phyloP scores from a whole-genome alignment of 2,113 vertebrate genomes.

The Falcunculus frontatus region DNA sequence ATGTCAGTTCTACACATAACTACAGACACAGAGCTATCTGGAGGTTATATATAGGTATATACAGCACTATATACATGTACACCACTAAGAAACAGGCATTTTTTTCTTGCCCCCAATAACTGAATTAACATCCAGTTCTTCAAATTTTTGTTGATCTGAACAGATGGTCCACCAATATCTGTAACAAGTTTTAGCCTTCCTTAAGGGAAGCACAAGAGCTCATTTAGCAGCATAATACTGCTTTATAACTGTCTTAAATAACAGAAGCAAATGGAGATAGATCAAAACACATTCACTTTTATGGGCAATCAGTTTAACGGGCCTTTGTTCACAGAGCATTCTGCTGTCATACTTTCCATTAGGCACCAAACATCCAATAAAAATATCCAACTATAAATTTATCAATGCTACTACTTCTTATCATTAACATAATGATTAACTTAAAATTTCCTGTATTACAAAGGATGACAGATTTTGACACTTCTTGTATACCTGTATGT shows the following conservation, averaged over 20 bases:
- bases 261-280: constrained; percentile 29
- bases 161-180: neutral
- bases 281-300: constrained; percentile 30
- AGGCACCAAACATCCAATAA: neutral
- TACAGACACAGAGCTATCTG: neutral
- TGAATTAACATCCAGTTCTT: neutral
- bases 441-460: neutral
- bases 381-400: neutral
- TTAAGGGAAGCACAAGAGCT: neutral
- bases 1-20: constrained; percentile 46
- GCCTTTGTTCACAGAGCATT: neutral
- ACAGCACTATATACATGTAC: neutral
- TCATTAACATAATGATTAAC: neutral
- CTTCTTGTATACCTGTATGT: neutral
- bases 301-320: constrained; percentile 42
- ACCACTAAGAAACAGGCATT: neutral
- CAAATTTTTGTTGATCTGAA: neutral
- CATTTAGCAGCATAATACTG: neutral
- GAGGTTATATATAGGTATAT: neutral
- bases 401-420: neutral
- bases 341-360: neutral
- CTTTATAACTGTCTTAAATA: constrained; percentile 21
- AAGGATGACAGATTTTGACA: neutral
- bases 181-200: neutral
- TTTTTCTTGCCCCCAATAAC: neutral